These are phyloP conservation scores for Acanthaster planci DNA, from an alignment of 35 echinoderm and acorn worm genomes.

Conservation along the genomic window DNA sequence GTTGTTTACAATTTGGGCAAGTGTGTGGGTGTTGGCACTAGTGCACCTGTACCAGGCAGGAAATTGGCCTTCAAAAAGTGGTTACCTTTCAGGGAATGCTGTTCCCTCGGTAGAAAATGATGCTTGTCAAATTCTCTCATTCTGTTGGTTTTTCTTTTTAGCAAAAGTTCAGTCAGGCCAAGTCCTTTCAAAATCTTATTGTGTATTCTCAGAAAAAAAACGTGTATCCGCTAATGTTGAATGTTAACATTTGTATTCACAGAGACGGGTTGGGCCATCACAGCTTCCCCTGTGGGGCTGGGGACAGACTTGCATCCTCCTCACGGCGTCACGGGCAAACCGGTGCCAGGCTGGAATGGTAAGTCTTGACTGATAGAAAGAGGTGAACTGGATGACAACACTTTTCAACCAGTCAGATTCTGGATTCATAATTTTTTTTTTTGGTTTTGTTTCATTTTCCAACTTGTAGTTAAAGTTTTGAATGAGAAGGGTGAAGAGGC, in stretches of 20 bases:
- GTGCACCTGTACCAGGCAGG: too few species aligned
- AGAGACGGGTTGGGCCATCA: conserved; percentile 94
- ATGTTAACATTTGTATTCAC: not conserved
- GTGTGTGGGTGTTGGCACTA: too few species aligned
- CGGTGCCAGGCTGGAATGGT: conserved; percentile 97
- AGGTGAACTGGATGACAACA: not conserved
- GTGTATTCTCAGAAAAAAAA: not conserved
- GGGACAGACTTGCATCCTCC: conserved; percentile 66
- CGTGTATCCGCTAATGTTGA: too few species aligned
- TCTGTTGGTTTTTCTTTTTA: not conserved
- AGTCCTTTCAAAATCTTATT: not conserved
- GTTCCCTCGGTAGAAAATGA: too few species aligned
- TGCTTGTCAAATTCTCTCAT: too few species aligned
- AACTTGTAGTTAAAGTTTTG: conserved; percentile 64
- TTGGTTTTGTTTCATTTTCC: too few species aligned
- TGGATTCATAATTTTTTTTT: too few species aligned
- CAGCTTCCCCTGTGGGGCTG: conserved; percentile 74
- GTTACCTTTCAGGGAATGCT: too few species aligned
- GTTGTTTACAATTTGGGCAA: too few species aligned
- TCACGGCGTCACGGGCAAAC: conserved; percentile 84
- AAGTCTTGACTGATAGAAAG: not conserved
- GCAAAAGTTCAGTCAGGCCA: too few species aligned
- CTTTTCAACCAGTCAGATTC: too few species aligned
- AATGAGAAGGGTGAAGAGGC: conserved; percentile 50
- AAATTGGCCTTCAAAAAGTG: too few species aligned